Base-by-base conservation (phyloP, 2,797 vertebrate genomes). In the Sphaeramia orbicularis region DNA sequence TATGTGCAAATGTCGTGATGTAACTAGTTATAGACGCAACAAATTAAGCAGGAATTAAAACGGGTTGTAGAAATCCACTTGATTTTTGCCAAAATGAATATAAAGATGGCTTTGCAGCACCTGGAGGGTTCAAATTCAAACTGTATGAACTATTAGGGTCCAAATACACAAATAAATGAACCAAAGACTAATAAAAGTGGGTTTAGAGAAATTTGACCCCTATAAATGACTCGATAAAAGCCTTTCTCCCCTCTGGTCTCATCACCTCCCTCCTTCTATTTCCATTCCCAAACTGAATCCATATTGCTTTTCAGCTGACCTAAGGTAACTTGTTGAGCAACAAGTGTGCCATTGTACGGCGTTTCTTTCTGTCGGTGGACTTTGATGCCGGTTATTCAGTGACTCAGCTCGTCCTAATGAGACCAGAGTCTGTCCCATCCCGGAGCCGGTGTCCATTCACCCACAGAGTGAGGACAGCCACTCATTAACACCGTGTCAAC, bases 301-400 rank as follows among this genome's bases (percentile, higher is more conserved):
- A 36, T 49, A 75, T 62, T 55, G 66, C 74, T 61, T 83, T 79
- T 80, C 69, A 70, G 64, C 67, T 59, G 50, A 69, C 70, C 65
- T 49, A 40, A 78, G 76, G 57, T 62, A 78, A 81, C 73, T 78
- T 77, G 72, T 87, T 64, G 15, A 51, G 68, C 75, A 91, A 90
- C 86, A 90, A 87, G 54, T 24, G 3, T 24, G 1, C 63, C 68
- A 79, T 90, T 91, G 88, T 90, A 15, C 48, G 48, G 51, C 24
- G 68, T 78, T 76, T 80, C 65, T 54, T 52, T 79, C 30, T n/a
- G 50, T 32, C 18, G 10, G 30, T 43, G 35, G 63, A 62, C 54
- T 81, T 76, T 72, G 64, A 69, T 78, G 74, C 32, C 49, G 24
- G 24, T 36, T 40, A 42, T 47, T 69, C 75, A 18, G 61, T 27